Percentiles rank a stretch among this genome's conserved stretches.
phyloP scores from a whole-genome alignment of 2,888 invertebrate genomes.

The Corbicula japonica region DNA sequence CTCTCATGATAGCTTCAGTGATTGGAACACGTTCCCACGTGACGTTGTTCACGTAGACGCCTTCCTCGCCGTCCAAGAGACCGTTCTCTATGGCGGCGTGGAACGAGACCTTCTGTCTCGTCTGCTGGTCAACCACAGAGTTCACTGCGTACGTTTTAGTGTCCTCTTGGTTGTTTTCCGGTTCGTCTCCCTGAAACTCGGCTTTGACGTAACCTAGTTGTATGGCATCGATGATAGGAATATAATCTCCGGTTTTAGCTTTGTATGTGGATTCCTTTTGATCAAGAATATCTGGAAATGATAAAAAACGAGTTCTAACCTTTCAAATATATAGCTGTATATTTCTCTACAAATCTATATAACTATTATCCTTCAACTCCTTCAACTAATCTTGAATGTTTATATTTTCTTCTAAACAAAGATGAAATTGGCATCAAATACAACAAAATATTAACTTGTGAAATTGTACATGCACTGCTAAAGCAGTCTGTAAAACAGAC shows the following conservation, averaged over 20 bases:
- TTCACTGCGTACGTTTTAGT: slow-evolving; percentile 84
- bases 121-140: slow-evolving; percentile 82
- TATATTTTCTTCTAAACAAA: background rate
- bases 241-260: slow-evolving; percentile 74
- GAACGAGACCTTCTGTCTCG: slow-evolving; percentile 78
- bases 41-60: slow-evolving; percentile 83
- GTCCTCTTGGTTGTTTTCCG: slow-evolving; percentile 70
- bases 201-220: slow-evolving; percentile 78
- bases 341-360: background rate
- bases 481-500: background rate
- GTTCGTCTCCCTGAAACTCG: slow-evolving; percentile 72
- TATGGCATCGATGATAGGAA: slow-evolving; percentile 81
- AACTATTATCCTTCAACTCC: background rate
- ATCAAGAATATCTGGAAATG: slow-evolving; percentile 74
- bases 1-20: slow-evolving; percentile 85
- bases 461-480: background rate
- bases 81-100: slow-evolving; percentile 75
- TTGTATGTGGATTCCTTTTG: slow-evolving; percentile 69
- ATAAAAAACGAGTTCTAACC: background rate
- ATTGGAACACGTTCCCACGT: slow-evolving; percentile 80
- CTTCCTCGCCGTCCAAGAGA: slow-evolving; percentile 79
- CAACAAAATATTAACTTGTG: background rate
- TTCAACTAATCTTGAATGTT: background rate
- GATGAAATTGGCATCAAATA: background rate
- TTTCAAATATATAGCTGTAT: background rate